These are phyloP conservation scores for Zeugodacus cucurbitae DNA, from an alignment of 1,140 invertebrate species.

Conservation along the genomic window DNA sequence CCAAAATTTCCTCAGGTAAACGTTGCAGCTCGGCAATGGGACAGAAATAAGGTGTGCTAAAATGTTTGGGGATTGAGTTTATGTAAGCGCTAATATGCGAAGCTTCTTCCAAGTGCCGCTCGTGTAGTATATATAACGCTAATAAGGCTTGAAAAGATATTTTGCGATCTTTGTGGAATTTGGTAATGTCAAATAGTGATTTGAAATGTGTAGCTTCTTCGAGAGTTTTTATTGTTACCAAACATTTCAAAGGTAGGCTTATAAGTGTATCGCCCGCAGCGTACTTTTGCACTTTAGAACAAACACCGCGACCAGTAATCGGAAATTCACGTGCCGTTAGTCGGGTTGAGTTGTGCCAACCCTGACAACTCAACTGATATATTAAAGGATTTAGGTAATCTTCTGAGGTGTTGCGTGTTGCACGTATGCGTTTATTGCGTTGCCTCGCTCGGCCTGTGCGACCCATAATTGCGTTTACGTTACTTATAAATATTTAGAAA, in stretches of 20 bases:
- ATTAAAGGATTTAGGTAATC: constrained; percentile 43
- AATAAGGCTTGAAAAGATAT: constrained; percentile 70
- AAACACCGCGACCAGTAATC: constrained; percentile 56
- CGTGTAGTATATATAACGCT: constrained; percentile 72
- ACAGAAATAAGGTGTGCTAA: constrained; percentile 70
- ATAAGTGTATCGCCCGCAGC: constrained; percentile 51
- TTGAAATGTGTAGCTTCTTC: constrained; percentile 55
- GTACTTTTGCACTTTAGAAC: constrained; percentile 51
- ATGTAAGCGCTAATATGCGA: constrained; percentile 70
- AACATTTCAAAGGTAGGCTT: constrained; percentile 50
- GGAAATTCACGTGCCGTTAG: constrained; percentile 48
- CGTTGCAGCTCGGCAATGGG: constrained; percentile 62
- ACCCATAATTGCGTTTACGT: constrained; percentile 48
- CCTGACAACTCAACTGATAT: constrained; percentile 47
- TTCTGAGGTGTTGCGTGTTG: background rate
- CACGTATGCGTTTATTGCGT: background rate
- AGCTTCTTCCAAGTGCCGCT: constrained; percentile 65
- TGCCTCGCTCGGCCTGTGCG: constrained; percentile 53
- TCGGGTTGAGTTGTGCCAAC: constrained; percentile 55
- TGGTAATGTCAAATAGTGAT: constrained; percentile 49
- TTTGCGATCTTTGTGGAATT: constrained; percentile 52
- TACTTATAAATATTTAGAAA: background rate
- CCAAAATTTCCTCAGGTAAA: constrained; percentile 62
- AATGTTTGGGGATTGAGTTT: constrained; percentile 69
- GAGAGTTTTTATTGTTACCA: constrained; percentile 56